Evolutionary conservation across 2,888 invertebrate species (phyloP).

Genomic region (Spodoptera littoralis): DNA sequence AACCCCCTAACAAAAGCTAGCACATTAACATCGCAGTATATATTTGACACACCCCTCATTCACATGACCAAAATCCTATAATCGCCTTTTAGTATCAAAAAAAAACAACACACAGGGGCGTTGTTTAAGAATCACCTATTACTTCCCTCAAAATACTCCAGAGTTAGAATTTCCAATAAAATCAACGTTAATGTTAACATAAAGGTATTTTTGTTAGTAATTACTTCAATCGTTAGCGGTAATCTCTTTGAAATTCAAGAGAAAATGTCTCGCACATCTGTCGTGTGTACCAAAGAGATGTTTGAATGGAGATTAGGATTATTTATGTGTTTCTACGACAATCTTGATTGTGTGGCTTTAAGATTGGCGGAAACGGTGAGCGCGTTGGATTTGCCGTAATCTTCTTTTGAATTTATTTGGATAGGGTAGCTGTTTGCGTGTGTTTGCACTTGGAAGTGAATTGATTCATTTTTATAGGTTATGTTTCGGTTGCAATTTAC

Average conservation of each 20-base stretch:
- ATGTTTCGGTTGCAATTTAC: too few species aligned
- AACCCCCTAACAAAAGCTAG: too few species aligned
- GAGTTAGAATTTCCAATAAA: constrained; percentile 17
- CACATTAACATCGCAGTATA: neutral
- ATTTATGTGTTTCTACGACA: constrained; percentile 54
- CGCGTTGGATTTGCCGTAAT: constrained; percentile 23
- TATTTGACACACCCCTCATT: neutral
- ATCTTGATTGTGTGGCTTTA: constrained; percentile 50
- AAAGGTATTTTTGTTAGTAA: constrained; percentile 52
- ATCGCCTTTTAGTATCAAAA: constrained; percentile 4
- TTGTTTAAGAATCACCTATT: neutral
- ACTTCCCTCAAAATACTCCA: neutral
- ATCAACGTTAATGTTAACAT: constrained; percentile 4
- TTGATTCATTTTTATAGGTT: too few species aligned
- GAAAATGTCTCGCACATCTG: constrained; percentile 56
- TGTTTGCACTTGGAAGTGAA: constrained; percentile 2
- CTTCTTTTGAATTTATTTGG: constrained; percentile 39
- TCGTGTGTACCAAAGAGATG: constrained; percentile 51
- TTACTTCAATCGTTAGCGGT: constrained; percentile 51
- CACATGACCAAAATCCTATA: neutral
- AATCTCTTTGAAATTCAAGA: constrained; percentile 52
- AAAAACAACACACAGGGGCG: constrained; percentile 6
- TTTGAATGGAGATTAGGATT: constrained; percentile 59
- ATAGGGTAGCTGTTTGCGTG: constrained; percentile 12
- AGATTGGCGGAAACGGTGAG: constrained; percentile 28